Evolutionary conservation across 2,888 invertebrate species (phyloP), one percentile per base, ranked within the genome.

Genomic region (Cephonodes hylas): DNA sequence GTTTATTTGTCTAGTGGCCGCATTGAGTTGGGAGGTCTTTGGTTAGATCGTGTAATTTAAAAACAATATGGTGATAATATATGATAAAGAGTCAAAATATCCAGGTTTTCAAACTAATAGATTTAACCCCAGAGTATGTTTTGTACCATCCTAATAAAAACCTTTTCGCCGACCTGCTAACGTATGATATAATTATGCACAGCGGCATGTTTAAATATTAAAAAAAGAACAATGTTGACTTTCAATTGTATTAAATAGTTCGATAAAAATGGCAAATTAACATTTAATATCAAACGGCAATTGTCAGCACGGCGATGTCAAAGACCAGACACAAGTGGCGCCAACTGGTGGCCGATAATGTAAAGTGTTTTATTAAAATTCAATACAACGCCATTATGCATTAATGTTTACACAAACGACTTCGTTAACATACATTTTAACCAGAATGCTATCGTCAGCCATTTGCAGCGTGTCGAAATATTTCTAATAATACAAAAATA

Each of bases 281-380:
- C 4, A 3, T 44, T 10, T 44, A 5, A 38, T 18, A 31, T 1
- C n/a, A 31, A 53, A 48, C 15, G 27, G 53, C 31, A 31, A 53
- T 53, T 53, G 23, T 46, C 22, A 5, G 23, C 23, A 31, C 13
- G n/a, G 38, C 31, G 27, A 53, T 53, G 53, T 53, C 53, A 53
- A 31, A 53, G 53, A 31, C 53, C 53, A 31, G 53, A 53, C 53
- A 27, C 53, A 18, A 31, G 53, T 53, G 53, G 53, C 53, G 53
- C 53, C 53, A 31, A 18, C 53, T 53, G 18, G 31, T 27, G 53
- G 53, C 31, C 23, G n/a, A 23, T 25, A 46, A 46, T 46, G 53
- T 18, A 31, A 31, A 4, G 27, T 20, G 7, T 7, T 20, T 27
- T 46, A 46, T 53, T 53, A 53, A 53, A 15, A 53, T 53, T 53